These are phyloP conservation scores for Halcyon leucocephala DNA, from an alignment of 2,797 vertebrate genomes.

Conservation along the genomic window DNA sequence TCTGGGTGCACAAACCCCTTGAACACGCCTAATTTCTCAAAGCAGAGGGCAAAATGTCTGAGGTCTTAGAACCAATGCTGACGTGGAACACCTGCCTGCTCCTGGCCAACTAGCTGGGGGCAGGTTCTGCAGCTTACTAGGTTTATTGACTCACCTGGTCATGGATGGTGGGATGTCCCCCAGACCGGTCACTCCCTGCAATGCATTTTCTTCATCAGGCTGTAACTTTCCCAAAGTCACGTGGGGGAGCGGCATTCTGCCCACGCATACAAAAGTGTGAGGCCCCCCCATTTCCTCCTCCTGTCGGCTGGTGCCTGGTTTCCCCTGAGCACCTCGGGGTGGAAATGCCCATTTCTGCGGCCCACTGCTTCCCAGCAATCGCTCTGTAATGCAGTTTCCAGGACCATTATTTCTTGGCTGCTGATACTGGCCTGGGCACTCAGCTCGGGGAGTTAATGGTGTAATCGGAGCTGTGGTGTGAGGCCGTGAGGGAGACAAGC, in stretches of 20 bases:
- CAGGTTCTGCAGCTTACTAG: neutral
- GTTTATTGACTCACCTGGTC: neutral
- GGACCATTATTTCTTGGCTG: neutral
- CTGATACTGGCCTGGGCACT: neutral
- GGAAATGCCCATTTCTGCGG: neutral
- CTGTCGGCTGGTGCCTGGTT: neutral
- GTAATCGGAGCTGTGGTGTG: constrained; percentile 1
- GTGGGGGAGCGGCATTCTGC: accelerated
- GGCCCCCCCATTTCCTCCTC: neutral
- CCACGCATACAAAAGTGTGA: accelerated
- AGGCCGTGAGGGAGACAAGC: neutral
- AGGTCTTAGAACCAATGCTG: accelerated
- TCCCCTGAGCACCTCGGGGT: neutral
- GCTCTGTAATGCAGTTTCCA: neutral
- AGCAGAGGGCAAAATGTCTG: accelerated
- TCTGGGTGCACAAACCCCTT: neutral
- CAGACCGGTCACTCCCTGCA: neutral
- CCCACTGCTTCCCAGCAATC: neutral
- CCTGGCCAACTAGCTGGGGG: neutral
- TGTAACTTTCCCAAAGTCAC: neutral
- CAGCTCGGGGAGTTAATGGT: constrained; percentile 38
- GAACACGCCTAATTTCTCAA: neutral
- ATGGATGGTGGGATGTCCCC: neutral
- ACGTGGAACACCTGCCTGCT: neutral
- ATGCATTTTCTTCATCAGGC: neutral